phyloP scores from a whole-genome alignment of 2,888 invertebrate species.

The Marronus borbonicus region DNA sequence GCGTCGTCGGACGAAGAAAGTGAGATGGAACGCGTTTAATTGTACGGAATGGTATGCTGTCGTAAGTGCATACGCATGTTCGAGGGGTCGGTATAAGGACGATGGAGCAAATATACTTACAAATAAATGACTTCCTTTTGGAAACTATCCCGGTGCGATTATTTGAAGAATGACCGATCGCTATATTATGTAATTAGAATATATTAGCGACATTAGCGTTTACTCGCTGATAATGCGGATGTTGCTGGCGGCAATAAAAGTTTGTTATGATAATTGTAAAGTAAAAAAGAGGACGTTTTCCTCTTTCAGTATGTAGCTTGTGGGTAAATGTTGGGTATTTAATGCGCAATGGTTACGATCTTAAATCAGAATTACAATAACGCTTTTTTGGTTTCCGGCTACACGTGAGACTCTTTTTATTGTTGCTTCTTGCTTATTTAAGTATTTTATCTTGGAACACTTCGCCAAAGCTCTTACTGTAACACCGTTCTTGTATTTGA shows the following conservation, averaged over 20 bases:
- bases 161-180: conserved; percentile 2
- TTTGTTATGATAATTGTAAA: background rate
- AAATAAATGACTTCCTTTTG: conserved; percentile 15
- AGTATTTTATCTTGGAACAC: too few species aligned
- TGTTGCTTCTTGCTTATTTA: too few species aligned
- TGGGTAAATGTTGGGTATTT: background rate
- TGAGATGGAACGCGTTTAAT: conserved; percentile 14
- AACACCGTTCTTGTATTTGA: too few species aligned
- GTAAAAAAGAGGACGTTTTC: background rate
- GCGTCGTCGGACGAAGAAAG: background rate
- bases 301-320: background rate
- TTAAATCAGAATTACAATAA: too few species aligned
- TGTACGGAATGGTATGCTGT: background rate
- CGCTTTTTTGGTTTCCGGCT: too few species aligned
- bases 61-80: conserved; percentile 8
- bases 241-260: background rate
- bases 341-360: too few species aligned
- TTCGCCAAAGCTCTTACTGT: too few species aligned
- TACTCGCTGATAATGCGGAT: background rate
- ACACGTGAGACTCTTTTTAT: too few species aligned
- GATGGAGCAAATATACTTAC: background rate
- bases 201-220: background rate
- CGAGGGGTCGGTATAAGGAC: background rate
- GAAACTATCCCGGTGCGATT: background rate
- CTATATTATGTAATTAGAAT: background rate